Conservation (phyloP, 2,797 vertebrate genomes). For the Xyrichtys novacula region DNA sequence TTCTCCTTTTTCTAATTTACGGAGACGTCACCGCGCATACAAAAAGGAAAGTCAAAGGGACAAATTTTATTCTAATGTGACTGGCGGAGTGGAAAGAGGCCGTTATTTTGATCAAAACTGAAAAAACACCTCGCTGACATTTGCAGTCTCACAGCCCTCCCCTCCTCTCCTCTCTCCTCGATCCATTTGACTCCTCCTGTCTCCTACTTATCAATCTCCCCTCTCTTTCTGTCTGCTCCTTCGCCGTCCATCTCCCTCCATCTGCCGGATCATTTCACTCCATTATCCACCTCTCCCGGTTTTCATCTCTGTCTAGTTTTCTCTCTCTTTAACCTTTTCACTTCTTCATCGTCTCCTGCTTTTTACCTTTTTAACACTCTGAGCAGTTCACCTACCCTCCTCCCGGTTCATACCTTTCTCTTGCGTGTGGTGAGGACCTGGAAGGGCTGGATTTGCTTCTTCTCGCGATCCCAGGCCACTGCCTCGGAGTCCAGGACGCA, state of each 20-base stretch:
- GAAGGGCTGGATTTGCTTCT: conserved; percentile 93
- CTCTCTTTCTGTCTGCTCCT: conserved; percentile 39
- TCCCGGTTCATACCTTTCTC: conserved; percentile 86
- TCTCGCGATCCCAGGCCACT: conserved; percentile 92
- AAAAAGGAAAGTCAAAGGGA: conserved; percentile 30
- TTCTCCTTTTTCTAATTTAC: conserved; percentile 51
- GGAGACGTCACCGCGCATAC: conserved; percentile 31
- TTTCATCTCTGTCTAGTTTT: conserved; percentile 64
- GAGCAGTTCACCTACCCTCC: conserved; percentile 22
- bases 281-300: conserved; percentile 58
- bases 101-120: conserved; percentile 68
- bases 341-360: conserved; percentile 35
- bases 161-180: conserved; percentile 26
- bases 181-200: conserved; percentile 59
- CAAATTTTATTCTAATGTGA: conserved; percentile 54
- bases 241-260: conserved; percentile 58
- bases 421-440: conserved; percentile 94
- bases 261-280: conserved; percentile 72
- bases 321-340: conserved; percentile 60
- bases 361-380: conserved; percentile 16
- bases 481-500: conserved; percentile 92
- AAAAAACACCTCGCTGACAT: conserved; percentile 70
- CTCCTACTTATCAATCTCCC: conserved; percentile 57
- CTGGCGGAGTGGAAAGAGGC: conserved; percentile 60
- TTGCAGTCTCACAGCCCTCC: conserved; percentile 49